Conservation (phyloP, 2,888 invertebrate species). For the Labia minor region DNA sequence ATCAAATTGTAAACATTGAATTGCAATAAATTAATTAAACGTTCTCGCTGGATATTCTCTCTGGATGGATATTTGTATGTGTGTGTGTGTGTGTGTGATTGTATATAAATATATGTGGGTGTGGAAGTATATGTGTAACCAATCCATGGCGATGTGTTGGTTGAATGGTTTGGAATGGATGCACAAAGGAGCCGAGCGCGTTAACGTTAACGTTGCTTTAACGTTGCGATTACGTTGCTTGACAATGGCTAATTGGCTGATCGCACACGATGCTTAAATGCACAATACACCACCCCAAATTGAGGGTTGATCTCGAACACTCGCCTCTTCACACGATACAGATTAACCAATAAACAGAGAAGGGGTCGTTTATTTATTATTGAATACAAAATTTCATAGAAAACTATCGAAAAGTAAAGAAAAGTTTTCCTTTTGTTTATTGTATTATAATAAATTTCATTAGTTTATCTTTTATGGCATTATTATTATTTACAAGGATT, state of each 20-base stretch:
- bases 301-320: neutral
- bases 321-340: neutral
- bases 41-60: neutral
- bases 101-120: neutral
- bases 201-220: constrained; percentile 3
- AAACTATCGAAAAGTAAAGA: too few species aligned
- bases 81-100: neutral
- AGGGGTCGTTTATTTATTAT: neutral
- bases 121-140: neutral
- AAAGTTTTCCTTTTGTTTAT: too few species aligned
- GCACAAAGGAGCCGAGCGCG: constrained; percentile 7
- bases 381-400: neutral
- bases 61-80: neutral
- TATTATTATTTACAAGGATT: too few species aligned
- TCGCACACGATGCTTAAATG: constrained; percentile 13
- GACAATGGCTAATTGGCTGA: constrained; percentile 13
- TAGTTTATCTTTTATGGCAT: too few species aligned
- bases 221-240: constrained; percentile 13
- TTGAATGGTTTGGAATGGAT: neutral
- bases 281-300: neutral
- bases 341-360: constrained; percentile 1
- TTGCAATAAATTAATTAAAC: constrained; percentile 13
- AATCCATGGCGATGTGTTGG: neutral
- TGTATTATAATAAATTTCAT: too few species aligned
- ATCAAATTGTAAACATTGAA: constrained; percentile 13